Conservation (phyloP, 2,113 vertebrate species). For the Meleagris gallopavo region DNA sequence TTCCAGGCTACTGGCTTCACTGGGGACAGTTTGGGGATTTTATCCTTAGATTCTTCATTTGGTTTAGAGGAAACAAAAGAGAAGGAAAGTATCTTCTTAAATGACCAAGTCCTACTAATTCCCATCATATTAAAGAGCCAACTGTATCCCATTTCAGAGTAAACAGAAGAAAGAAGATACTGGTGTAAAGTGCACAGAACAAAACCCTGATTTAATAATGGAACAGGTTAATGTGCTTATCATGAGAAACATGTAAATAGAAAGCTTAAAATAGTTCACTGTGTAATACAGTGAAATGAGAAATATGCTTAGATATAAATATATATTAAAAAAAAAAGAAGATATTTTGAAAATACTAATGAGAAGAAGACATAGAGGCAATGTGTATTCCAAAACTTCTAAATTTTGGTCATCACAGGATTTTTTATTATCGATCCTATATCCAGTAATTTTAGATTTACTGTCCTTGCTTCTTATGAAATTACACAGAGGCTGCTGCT, state of each 20-base stretch:
- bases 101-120: neutral
- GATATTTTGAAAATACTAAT: constrained; percentile 2
- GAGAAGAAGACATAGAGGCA: neutral
- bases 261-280: neutral
- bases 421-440: constrained; percentile 80
- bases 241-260: neutral
- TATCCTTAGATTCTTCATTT: neutral
- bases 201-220: neutral
- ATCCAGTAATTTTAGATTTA: constrained; percentile 85
- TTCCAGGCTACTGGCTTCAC: neutral
- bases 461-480: constrained; percentile 82
- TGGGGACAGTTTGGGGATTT: neutral
- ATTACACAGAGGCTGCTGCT: constrained; percentile 83
- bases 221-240: neutral
- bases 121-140: neutral
- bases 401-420: constrained; percentile 64
- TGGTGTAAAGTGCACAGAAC: neutral
- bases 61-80: neutral
- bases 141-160: neutral
- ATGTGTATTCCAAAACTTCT: constrained; percentile 30
- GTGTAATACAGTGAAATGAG: neutral
- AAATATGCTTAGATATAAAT: neutral
- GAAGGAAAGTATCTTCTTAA: neutral
- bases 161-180: neutral
- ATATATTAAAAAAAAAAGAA: neutral